phyloP scores from a whole-genome alignment of 2,888 invertebrate genomes.

The Polymixis lichenea region DNA sequence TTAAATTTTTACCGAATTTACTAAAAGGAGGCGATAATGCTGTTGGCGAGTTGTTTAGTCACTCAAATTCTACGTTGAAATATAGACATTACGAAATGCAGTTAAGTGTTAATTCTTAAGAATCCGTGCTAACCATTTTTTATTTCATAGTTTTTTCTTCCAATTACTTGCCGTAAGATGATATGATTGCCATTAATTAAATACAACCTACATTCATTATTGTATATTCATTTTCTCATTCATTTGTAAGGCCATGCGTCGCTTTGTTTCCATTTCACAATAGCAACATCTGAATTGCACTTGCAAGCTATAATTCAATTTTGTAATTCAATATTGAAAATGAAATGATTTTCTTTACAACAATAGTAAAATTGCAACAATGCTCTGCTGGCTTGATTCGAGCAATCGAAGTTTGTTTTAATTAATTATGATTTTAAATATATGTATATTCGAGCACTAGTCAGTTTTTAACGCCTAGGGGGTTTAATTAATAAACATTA shows the following conservation, averaged over 20 bases:
- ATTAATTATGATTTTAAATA: no score
- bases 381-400: background rate
- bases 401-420: no score
- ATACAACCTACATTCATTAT: background rate
- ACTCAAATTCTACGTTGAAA: background rate
- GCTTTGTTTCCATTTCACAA: conserved; percentile 21
- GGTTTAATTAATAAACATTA: no score
- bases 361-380: background rate
- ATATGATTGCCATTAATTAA: no score
- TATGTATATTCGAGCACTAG: no score
- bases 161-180: background rate
- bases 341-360: background rate
- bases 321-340: background rate
- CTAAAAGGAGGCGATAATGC: no score
- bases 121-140: background rate
- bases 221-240: conserved; percentile 5
- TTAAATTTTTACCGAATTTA: background rate
- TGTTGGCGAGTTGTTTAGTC: background rate
- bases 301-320: background rate
- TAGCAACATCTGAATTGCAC: background rate
- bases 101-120: background rate
- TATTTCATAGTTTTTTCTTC: background rate
- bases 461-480: background rate
- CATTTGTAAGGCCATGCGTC: background rate
- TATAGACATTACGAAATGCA: background rate